Percentiles rank a stretch among this genome's conserved stretches.
Conservation (phyloP, 2,888 invertebrate genomes). For the Nemoura dubitans region DNA sequence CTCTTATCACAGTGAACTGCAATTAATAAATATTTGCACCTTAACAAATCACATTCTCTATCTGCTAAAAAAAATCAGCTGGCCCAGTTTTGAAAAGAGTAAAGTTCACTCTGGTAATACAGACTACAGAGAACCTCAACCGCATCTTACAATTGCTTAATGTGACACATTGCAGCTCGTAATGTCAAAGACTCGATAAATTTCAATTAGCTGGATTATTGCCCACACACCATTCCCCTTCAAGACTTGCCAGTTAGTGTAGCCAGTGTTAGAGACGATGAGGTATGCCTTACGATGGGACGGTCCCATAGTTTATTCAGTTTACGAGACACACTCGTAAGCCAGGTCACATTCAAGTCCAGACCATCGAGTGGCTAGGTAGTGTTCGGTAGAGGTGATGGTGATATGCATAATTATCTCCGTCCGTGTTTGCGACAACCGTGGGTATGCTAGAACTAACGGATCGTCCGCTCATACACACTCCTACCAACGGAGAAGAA, state of each 20-base stretch:
- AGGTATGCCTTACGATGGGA: too few species aligned
- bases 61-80: neutral
- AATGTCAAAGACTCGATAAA: neutral
- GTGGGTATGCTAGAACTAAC: neutral
- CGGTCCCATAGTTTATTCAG: neutral
- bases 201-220: neutral
- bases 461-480: neutral
- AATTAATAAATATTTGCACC: neutral
- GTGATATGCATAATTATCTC: slow-evolving; percentile 2
- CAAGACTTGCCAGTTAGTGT: neutral
- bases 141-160: neutral
- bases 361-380: neutral
- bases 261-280: too few species aligned
- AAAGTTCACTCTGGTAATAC: neutral
- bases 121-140: neutral
- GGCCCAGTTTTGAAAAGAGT: neutral
- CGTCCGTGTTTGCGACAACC: neutral
- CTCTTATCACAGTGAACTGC: too few species aligned
- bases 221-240: neutral
- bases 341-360: neutral
- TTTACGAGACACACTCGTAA: neutral
- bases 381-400: neutral
- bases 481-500: neutral
- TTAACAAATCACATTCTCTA: neutral
- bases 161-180: neutral